Evolutionary conservation across 1,140 invertebrate species (phyloP).

Genomic region (Heliconius himera): DNA sequence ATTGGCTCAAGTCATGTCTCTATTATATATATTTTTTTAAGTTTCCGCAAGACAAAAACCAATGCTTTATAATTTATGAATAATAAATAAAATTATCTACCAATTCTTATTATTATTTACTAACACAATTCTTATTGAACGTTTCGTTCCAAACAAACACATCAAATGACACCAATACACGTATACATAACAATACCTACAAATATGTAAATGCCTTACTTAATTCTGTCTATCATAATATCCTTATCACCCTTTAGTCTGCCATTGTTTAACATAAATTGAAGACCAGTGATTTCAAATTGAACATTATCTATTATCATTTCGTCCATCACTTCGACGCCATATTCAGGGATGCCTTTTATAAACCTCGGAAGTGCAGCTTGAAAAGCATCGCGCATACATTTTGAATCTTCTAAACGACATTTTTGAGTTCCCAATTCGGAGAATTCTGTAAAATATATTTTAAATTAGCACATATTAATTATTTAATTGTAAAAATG

Average conservation of each 20-base stretch:
- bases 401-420: slow-evolving; percentile 48
- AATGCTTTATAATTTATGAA: neutral
- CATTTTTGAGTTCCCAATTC: slow-evolving; percentile 54
- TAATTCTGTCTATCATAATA: slow-evolving; percentile 45
- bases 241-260: slow-evolving; percentile 52
- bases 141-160: too few species aligned
- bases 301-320: slow-evolving; percentile 48
- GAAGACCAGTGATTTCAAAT: slow-evolving; percentile 54
- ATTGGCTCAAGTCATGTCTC: neutral
- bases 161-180: too few species aligned
- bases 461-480: too few species aligned
- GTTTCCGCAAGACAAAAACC: neutral
- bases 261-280: slow-evolving; percentile 48
- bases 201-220: slow-evolving; percentile 43
- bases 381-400: slow-evolving; percentile 50
- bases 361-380: slow-evolving; percentile 49
- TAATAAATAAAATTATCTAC: too few species aligned
- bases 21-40: neutral
- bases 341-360: slow-evolving; percentile 52
- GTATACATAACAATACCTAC: too few species aligned
- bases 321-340: slow-evolving; percentile 50
- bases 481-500: too few species aligned
- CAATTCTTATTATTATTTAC: too few species aligned
- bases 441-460: slow-evolving; percentile 15
- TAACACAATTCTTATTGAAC: too few species aligned